These are phyloP conservation scores for Zonotrichia albicollis DNA, from an alignment of 2,797 vertebrate species.

Conservation along the genomic window DNA sequence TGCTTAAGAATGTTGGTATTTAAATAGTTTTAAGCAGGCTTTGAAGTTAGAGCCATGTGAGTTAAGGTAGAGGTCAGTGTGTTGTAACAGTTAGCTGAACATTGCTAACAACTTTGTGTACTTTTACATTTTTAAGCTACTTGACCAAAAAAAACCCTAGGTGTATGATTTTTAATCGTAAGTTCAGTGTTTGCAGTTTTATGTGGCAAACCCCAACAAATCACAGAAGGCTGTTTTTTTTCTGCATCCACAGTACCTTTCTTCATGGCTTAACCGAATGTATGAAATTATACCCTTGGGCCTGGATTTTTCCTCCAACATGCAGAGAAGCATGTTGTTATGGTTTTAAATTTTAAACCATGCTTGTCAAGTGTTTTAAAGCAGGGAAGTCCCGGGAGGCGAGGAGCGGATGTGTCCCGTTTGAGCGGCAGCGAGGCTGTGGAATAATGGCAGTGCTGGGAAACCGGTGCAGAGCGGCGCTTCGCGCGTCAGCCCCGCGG, in stretches of 20 bases:
- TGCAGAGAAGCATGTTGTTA: neutral
- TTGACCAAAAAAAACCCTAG: neutral
- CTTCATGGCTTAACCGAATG: neutral
- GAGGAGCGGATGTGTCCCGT: neutral
- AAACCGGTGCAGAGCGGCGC: neutral
- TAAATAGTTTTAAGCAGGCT: slow-evolving; percentile 36
- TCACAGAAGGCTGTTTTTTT: neutral
- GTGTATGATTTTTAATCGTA: neutral
- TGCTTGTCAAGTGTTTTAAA: neutral
- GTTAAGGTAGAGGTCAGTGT: slow-evolving; percentile 31
- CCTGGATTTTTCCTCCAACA: neutral
- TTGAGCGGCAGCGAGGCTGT: rapidly evolving
- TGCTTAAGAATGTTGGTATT: slow-evolving; percentile 1
- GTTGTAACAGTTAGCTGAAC: slow-evolving; percentile 4
- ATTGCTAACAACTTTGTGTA: neutral
- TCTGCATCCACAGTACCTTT: neutral
- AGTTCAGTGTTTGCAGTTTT: neutral
- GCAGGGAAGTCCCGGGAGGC: neutral
- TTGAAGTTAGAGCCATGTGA: slow-evolving; percentile 31
- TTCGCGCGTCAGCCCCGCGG: neutral
- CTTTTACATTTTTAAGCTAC: neutral
- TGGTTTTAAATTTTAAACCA: neutral
- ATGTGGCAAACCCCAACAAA: neutral
- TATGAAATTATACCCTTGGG: neutral
- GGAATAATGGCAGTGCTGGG: neutral